phyloP scores from a whole-genome alignment of 2,113 vertebrate genomes.

The Odontophorus gujanensis region DNA sequence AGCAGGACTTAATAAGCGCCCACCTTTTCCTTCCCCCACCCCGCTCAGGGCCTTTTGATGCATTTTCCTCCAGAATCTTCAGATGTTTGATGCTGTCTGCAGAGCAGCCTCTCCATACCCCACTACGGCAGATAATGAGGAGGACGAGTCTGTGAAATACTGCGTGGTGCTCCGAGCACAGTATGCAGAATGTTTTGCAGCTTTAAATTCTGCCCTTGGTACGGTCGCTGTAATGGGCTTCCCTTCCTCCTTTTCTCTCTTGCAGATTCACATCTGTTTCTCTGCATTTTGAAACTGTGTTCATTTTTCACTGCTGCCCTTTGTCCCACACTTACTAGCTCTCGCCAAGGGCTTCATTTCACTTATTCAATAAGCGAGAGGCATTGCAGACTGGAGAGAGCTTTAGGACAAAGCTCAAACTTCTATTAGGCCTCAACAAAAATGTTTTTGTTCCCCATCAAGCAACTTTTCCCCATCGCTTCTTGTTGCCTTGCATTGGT shows the following conservation, averaged over 20 bases:
- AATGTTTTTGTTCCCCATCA: slow-evolving; percentile 55
- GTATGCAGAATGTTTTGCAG: neutral
- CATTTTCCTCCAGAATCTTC: neutral
- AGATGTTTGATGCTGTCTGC: neutral
- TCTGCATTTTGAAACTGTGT: slow-evolving; percentile 66
- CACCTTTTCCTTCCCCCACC: slow-evolving; percentile 17
- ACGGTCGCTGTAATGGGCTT: slow-evolving; percentile 16
- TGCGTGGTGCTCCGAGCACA: neutral
- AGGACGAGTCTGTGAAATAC: neutral
- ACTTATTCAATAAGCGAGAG: slow-evolving; percentile 76
- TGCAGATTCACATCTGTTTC: slow-evolving; percentile 78
- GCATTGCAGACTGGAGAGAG: slow-evolving; percentile 64
- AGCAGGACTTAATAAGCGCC: slow-evolving; percentile 51
- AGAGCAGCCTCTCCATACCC: neutral
- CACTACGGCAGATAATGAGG: neutral
- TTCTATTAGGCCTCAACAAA: slow-evolving; percentile 54
- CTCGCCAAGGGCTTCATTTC: slow-evolving; percentile 72
- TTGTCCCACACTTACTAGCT: slow-evolving; percentile 66
- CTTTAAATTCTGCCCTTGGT: neutral
- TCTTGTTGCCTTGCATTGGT: neutral
- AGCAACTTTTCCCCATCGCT: neutral
- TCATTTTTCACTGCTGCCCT: slow-evolving; percentile 77
- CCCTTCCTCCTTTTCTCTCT: slow-evolving; percentile 26
- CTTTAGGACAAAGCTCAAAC: slow-evolving; percentile 68
- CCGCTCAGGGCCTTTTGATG: neutral